Evolutionary conservation across 1,140 invertebrate species (phyloP), one percentile per base, ranked within the genome.

Genomic region (Oreohelix idahoensis): DNA sequence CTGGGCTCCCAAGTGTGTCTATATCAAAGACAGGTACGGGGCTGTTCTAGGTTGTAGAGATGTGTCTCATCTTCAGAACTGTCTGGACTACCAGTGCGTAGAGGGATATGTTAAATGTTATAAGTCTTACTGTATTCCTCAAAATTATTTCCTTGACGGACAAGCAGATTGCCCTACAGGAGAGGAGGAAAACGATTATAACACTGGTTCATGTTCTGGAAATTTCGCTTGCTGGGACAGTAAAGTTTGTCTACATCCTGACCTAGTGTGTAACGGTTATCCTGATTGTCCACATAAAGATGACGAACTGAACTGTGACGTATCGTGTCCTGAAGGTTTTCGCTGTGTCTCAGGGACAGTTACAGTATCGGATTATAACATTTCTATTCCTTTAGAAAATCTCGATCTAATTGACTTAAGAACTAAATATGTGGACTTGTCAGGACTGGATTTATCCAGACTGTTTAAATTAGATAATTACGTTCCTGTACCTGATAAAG

Each of bases 261-360:
- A 49, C 75, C n/a, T 49, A 29, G 39, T 77, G 11, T 77, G 75
- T 77, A 45, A 77, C 35, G 75, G 75, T 15, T 32, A 77, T 36
- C n/a, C 42, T 23, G 36, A 77, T 1, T 77, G 75, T 58, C 75
- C 75, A 36, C 15, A 36, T 10, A 29, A 45, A 58, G 75, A 77
- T 36, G 75, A 77, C 26, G 75, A 77, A 53, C 4, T 53, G 32
- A 32, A 49, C 29, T 77, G 75, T 53, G 20, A 77, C 45, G 20
- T 29, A 15, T 53, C n/a, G 15, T 77, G 75, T 53, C 5, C 51
- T 58, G 45, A 49, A 5, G 45, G 75, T 38, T 58, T 77, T n/a
- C 29, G 15, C 26, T 77, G 75, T n/a, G 5, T n/a, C 8, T 4
- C 36, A 35, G 75, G 75, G 1, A 36, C 49, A 20, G 32, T 53